Base-by-base conservation (phyloP, 2,797 vertebrate genomes). In the Lacerta bilineata region DNA sequence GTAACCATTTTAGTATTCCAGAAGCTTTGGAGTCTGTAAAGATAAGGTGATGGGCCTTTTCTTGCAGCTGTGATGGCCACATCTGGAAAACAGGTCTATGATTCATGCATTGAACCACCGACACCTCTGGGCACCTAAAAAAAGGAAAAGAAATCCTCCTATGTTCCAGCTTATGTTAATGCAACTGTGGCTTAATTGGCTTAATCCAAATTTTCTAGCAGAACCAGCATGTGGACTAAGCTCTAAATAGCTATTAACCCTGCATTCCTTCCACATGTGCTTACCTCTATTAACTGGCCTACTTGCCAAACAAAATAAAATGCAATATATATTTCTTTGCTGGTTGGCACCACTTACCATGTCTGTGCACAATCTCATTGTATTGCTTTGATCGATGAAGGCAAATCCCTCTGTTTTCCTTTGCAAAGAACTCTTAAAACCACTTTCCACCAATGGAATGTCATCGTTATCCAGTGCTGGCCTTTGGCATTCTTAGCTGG, bases 11-110 rank as follows among this genome's bases (percentile, higher is more conserved):
- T 41, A 95, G 93, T 84, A 83, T 91, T 92, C 84, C 88, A 80
- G 77, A 89, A 92, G 92, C 93, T 91, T 93, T 90, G 91, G 88
- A 96, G 93, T 95, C 94, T 95, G 94, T 95, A 95, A 95, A 96
- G 95, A 95, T 96, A 96, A 96, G 87, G 92, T 2, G 88, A 91
- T 94, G 93, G 93, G 61, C n/a, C 92, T 95, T 93, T 84, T 69
- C 91, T 91, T 77, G 76, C 93, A 94, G 92, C 93, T 94, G 91
- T 23, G 17, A 41, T 90, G 77, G 80, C 86, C 3, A 6, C 93
- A 94, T 95, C 94, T 96, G 96, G 94, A 89, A 81, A 20, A 59
- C 91, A 95, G 91, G 55, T 50, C 89, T 81, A 50, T 27, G 18
- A 27, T 36, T 36, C 80, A 55, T 2, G 23, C 39, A 0, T 0